These are phyloP conservation scores for Atta cephalotes DNA, from an alignment of 1,140 invertebrate species.

Conservation along the genomic window DNA sequence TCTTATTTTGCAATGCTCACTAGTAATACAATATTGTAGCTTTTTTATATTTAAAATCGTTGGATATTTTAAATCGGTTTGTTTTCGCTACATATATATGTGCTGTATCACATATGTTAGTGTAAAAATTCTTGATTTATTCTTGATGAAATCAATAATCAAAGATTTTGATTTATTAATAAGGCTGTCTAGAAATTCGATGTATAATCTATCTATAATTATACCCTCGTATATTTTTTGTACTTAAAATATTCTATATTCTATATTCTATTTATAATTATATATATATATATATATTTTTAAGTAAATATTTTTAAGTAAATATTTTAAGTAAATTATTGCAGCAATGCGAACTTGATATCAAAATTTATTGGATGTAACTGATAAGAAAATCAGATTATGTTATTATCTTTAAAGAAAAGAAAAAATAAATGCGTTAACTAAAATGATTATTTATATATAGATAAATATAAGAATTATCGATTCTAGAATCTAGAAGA, in stretches of 20 bases:
- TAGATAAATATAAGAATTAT: not conserved
- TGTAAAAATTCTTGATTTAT: not conserved
- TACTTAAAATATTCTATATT: not conserved
- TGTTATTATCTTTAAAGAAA: not conserved
- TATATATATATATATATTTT: too few relatives aligned
- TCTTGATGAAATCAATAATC: not conserved
- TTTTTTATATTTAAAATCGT: slow-evolving; percentile 8
- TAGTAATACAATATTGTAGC: not conserved
- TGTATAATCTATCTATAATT: slow-evolving; percentile 15
- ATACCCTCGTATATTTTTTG: not conserved
- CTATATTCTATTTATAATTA: not conserved
- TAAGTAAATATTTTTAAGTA: too few relatives aligned
- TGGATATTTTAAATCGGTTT: not conserved
- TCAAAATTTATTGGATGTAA: not conserved
- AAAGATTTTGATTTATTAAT: not conserved
- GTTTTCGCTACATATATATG: not conserved
- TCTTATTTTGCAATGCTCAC: not conserved
- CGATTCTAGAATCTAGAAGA: not conserved
- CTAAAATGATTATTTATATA: not conserved
- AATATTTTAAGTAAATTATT: not conserved
- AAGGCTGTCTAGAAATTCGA: not conserved
- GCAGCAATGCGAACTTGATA: not conserved
- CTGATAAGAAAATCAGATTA: not conserved
- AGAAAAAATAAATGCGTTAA: not conserved
- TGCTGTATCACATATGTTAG: not conserved